These are phyloP conservation scores for Aulostomus chinensis DNA, from an alignment of 2,797 vertebrate genomes.

Conservation along the genomic window DNA sequence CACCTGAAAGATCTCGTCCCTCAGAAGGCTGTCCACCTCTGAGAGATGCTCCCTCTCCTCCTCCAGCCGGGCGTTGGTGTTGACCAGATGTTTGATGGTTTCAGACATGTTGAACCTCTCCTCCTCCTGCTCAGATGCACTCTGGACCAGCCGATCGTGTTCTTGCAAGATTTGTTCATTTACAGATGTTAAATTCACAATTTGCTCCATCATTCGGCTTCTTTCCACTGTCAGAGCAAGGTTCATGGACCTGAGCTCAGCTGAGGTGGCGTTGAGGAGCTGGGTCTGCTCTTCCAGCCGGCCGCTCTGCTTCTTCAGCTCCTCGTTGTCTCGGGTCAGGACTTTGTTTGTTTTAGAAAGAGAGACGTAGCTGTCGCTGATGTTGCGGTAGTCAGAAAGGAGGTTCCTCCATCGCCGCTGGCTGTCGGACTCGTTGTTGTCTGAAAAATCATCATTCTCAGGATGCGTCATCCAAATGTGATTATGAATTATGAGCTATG, in stretches of 20 bases:
- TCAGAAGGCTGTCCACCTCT: constrained; percentile 12
- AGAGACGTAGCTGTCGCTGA: constrained; percentile 19
- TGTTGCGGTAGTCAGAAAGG: constrained; percentile 30
- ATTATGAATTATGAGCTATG: too few relatives aligned
- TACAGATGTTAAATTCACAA: constrained; percentile 25
- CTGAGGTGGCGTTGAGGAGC: constrained; percentile 23
- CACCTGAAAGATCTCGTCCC: background rate
- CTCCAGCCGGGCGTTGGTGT: background rate
- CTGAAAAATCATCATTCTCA: constrained; percentile 17
- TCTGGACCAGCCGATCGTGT: background rate
- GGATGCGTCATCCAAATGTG: too few relatives aligned
- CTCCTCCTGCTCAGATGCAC: background rate
- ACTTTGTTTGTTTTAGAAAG: background rate
- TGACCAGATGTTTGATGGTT: constrained; percentile 4
- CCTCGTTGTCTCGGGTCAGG: constrained; percentile 13
- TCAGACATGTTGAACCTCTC: constrained; percentile 22
- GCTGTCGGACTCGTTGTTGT: constrained; percentile 6
- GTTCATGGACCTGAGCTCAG: constrained; percentile 4
- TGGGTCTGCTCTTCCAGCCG: constrained; percentile 8
- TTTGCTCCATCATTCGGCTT: constrained; percentile 1
- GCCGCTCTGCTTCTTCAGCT: constrained; percentile 9
- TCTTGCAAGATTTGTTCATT: constrained; percentile 16
- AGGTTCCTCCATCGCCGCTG: constrained; percentile 12
- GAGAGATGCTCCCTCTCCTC: constrained; percentile 4
- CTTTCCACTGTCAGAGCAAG: constrained; percentile 8